Conservation (phyloP, 2,797 vertebrate genomes). For the Gallinago nigripennis region DNA sequence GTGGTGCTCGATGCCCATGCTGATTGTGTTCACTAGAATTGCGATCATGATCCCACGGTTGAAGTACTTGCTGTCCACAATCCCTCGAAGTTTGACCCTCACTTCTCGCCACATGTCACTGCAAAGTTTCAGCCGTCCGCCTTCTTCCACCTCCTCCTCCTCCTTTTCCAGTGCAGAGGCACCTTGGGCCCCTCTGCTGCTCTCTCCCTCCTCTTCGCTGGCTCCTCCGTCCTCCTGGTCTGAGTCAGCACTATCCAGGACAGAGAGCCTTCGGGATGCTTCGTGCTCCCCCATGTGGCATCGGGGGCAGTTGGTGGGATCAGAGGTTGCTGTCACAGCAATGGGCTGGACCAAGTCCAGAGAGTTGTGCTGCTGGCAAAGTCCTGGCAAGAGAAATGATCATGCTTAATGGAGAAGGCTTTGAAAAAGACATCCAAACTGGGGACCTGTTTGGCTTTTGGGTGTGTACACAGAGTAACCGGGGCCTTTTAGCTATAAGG, state of each 20-base stretch:
- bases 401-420: neutral
- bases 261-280: constrained; percentile 56
- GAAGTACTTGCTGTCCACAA: constrained; percentile 99
- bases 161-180: constrained; percentile 68
- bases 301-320: constrained; percentile 82
- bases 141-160: constrained; percentile 74
- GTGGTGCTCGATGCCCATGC: constrained; percentile 97
- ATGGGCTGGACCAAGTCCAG: constrained; percentile 83
- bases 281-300: constrained; percentile 74
- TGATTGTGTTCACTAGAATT: constrained; percentile 96
- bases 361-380: constrained; percentile 85
- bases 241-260: constrained; percentile 55
- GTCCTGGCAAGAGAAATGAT: constrained; percentile 70
- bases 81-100: constrained; percentile 88
- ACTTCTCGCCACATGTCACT: constrained; percentile 83
- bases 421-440: neutral
- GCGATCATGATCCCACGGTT: constrained; percentile 96
- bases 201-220: constrained; percentile 41
- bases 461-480: neutral
- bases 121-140: constrained; percentile 72
- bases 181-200: constrained; percentile 60
- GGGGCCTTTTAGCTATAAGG: neutral
- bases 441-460: neutral
- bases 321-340: constrained; percentile 82
- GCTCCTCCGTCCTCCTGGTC: constrained; percentile 60